Evolutionary conservation across 2,113 vertebrate species (phyloP).

Genomic region (Psittacula cyanocephala): DNA sequence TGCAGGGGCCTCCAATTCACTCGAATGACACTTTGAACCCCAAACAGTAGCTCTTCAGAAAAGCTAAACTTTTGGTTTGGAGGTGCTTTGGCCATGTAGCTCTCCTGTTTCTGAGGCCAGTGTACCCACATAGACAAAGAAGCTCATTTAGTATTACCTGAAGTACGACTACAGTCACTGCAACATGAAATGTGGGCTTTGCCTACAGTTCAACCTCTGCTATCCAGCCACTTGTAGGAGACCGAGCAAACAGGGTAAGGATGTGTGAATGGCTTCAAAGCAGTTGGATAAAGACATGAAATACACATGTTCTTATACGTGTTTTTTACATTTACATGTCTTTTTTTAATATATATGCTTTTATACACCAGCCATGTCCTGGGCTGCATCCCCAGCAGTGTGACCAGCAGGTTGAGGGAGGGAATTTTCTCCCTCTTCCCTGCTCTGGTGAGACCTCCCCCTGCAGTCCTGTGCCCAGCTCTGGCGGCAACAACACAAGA

Average conservation of each 20-base stretch:
- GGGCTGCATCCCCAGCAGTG: background rate
- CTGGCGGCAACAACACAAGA: background rate
- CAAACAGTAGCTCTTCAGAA: background rate
- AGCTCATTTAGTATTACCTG: background rate
- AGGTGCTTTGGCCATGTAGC: background rate
- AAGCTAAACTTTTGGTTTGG: background rate
- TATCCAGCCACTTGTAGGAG: background rate
- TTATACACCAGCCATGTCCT: background rate
- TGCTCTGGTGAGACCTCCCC: background rate
- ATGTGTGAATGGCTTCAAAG: background rate
- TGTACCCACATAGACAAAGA: background rate
- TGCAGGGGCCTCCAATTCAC: fast-evolving
- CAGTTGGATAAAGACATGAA: background rate
- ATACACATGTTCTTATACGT: background rate
- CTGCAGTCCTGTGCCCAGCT: background rate
- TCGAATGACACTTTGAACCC: fast-evolving
- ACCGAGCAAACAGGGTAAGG: background rate
- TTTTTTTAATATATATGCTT: background rate
- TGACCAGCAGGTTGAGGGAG: background rate
- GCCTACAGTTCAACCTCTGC: background rate
- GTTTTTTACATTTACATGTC: background rate
- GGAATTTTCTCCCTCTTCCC: background rate
- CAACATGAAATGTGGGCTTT: fast-evolving
- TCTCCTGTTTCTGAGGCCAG: background rate
- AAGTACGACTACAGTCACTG: background rate